A percentile compares a stretch with the other conserved stretches of the same genome.
Evolutionary conservation across 2,797 vertebrate genomes (phyloP).

Genomic region (Notamacropus eugenii): DNA sequence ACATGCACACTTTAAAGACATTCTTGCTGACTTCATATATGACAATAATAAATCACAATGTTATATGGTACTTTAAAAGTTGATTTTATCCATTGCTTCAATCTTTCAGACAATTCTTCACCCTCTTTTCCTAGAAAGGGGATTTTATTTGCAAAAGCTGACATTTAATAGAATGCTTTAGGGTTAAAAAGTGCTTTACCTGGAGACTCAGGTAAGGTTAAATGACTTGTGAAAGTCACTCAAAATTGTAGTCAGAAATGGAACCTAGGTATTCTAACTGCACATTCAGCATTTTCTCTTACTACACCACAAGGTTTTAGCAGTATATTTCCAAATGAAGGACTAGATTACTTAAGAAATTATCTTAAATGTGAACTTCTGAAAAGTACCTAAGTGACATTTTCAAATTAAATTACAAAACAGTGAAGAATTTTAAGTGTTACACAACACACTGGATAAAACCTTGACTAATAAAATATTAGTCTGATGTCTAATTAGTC

Average conservation of each 20-base stretch:
- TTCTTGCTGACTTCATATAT: background rate
- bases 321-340: background rate
- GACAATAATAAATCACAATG: background rate
- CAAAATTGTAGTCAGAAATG: background rate
- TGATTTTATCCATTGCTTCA: conserved; percentile 6
- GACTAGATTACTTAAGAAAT: background rate
- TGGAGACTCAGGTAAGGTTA: background rate
- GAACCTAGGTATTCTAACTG: background rate
- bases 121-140: background rate
- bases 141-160: conserved; percentile 8
- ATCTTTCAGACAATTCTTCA: background rate
- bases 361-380: background rate
- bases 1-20: conserved; percentile 10
- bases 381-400: background rate
- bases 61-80: background rate
- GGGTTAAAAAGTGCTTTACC: background rate
- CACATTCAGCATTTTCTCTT: background rate
- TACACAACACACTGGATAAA: background rate
- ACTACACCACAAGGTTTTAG: background rate
- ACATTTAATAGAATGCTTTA: background rate
- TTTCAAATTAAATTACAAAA: background rate
- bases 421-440: background rate
- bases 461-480: background rate
- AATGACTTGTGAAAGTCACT: background rate
- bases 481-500: background rate